These are phyloP conservation scores for Dromococcyx pavoninus DNA, from an alignment of 2,797 vertebrate genomes.

Conservation along the genomic window DNA sequence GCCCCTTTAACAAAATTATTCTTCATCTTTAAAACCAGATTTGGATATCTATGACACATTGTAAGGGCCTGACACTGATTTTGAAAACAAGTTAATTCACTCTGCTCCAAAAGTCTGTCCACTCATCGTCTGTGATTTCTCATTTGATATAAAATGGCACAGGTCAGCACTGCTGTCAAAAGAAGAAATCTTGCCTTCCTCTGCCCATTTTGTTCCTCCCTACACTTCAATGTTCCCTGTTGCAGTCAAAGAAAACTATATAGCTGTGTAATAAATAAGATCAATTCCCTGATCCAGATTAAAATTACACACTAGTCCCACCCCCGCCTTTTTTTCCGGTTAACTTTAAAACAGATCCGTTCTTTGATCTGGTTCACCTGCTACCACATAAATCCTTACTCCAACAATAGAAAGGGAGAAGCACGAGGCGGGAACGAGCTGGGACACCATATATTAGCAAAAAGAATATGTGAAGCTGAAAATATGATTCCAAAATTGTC, in stretches of 20 bases:
- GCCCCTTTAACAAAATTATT: conserved; percentile 15
- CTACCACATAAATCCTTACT: conserved; percentile 26
- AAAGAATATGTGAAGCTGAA: not conserved
- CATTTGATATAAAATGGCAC: not conserved
- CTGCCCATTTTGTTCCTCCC: not conserved
- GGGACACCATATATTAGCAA: not conserved
- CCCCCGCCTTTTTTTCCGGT: not conserved
- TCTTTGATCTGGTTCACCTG: conserved; percentile 35
- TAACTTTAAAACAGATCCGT: not conserved
- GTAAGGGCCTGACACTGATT: conserved; percentile 38
- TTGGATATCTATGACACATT: conserved; percentile 15
- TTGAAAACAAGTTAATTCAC: conserved; percentile 12
- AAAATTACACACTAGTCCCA: not conserved
- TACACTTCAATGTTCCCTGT: not conserved
- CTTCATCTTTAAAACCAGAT: conserved; percentile 16
- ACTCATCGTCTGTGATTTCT: not conserved
- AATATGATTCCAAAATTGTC: not conserved
- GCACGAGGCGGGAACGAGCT: not conserved
- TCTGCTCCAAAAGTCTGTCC: not conserved
- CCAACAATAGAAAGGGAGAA: not conserved
- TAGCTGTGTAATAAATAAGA: conserved; percentile 3
- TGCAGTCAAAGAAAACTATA: not conserved
- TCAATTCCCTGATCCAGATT: not conserved
- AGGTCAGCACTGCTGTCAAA: conserved; percentile 19
- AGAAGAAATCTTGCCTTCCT: not conserved